Base-by-base conservation (phyloP, 2,888 invertebrate genomes). In the Gastracanthus pulcherrimus region DNA sequence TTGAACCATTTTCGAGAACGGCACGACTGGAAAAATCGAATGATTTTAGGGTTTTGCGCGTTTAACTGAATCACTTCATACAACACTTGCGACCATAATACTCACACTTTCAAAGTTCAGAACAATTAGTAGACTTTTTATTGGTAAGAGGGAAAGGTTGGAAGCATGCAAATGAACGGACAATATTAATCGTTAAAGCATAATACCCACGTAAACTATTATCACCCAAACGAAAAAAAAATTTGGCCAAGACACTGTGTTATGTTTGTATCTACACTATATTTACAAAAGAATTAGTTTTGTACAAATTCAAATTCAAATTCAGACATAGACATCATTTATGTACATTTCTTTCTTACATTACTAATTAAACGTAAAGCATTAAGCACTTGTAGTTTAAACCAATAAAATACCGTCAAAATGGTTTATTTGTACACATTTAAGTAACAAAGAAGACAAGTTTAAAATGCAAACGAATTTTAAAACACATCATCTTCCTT, bases 1-100 rank as follows among this genome's bases (percentile, higher is more conserved):
- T 80, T 83, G 82, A 23, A 76, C 74, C 72, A 77, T 71, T 74
- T 76, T 74, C 64, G 81, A 67, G 67, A 82, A 80, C 31, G 84
- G 77, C 29, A 64, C 34, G 19, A 72, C 82, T 82, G 62, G 58
- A 76, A 82, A 62, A 55, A 38, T 34, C 9, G 26, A 55, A 62
- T 36, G 7, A 29, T 19, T 1, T 62, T 34, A 11, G 16, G 45
- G 11, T 26, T 11, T 11, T 9, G 26, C 13, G 34, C 7, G 6
- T 34, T n/a, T 16, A 7, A 13, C 3, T 7, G n/a, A n/a, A 31
- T 36, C 36, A 36, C 19, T 3, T 11, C 5, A 16, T 19, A 34
- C 34, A 62, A 62, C 62, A 19, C 5, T 9, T 55, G 11, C 9
- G 11, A 26, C 55, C 23, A 23, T 9, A 19, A 23, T 55, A 55